Conservation (phyloP, 2,888 invertebrate species). For the Clostera curtula region DNA sequence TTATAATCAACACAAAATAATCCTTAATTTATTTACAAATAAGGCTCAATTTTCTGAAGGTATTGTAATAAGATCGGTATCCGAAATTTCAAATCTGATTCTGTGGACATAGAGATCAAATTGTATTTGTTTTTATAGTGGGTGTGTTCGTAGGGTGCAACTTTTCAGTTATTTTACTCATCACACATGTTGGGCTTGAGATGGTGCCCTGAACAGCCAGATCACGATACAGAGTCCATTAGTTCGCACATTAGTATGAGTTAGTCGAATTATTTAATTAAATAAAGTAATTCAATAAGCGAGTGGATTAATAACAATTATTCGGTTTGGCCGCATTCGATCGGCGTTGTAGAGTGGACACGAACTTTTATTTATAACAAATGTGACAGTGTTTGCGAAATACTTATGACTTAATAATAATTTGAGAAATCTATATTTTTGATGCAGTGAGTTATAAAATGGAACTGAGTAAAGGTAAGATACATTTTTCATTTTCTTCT, state of each 20-base stretch:
- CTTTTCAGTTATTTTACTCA: conserved; percentile 45
- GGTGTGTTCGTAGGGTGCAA: conserved; percentile 41
- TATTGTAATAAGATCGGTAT: conserved; percentile 6
- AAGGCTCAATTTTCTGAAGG: conserved; percentile 27
- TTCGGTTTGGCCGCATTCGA: conserved; percentile 38
- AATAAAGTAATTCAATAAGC: conserved; percentile 71
- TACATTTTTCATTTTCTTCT: conserved; percentile 1
- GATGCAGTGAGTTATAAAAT: conserved; percentile 24
- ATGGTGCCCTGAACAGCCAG: conserved; percentile 52
- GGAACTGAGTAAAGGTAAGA: conserved; percentile 62
- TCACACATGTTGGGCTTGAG: conserved; percentile 52
- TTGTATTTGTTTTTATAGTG: conserved; percentile 21
- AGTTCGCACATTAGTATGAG: conserved; percentile 71
- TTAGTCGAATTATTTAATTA: conserved; percentile 73
- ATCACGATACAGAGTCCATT: conserved; percentile 64
- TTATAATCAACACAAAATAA: conserved; percentile 18
- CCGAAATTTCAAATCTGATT: conserved; percentile 25
- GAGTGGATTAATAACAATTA: conserved; percentile 68
- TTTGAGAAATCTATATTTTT: conserved; percentile 14
- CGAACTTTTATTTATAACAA: conserved; percentile 37
- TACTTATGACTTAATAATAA: conserved; percentile 14
- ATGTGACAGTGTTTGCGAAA: conserved; percentile 43
- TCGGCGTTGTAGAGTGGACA: conserved; percentile 41
- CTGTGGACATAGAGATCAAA: conserved; percentile 27
- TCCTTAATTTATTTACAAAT: conserved; percentile 22